phyloP scores from a whole-genome alignment of 2,113 vertebrate genomes.

The Ifrita kowaldi region DNA sequence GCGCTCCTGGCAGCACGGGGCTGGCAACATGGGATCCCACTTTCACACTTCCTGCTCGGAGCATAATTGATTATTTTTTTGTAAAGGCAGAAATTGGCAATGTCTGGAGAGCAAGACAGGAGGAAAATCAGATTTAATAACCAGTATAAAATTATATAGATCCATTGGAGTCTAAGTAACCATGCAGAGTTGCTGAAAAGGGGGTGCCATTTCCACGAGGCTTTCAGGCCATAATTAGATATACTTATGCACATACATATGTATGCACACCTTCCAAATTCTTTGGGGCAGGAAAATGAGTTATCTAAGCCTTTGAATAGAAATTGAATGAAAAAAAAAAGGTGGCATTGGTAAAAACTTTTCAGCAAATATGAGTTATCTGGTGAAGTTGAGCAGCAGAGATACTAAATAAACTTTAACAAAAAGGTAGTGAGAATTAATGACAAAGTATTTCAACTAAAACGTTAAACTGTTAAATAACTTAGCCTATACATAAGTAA shows the following conservation, averaged over 20 bases:
- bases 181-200: not conserved
- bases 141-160: not conserved
- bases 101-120: not conserved
- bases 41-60: not conserved
- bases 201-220: not conserved
- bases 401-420: slow-evolving; percentile 74
- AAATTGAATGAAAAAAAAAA: not conserved
- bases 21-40: not conserved
- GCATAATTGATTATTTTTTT: not conserved
- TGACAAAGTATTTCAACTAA: slow-evolving; percentile 76
- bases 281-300: not conserved
- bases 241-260: not conserved
- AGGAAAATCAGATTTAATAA: slow-evolving; percentile 29
- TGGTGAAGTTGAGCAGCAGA: slow-evolving; percentile 78
- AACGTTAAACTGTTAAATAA: slow-evolving; percentile 75
- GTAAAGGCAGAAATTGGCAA: not conserved
- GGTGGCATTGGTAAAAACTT: not conserved
- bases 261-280: not conserved
- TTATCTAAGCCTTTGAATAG: not conserved
- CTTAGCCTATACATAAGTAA: slow-evolving; percentile 77
- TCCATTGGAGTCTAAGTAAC: not conserved
- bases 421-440: slow-evolving; percentile 76
- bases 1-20: not conserved
- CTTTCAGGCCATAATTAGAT: not conserved
- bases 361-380: slow-evolving; percentile 36